These are phyloP conservation scores for Gastrophryne carolinensis DNA, from an alignment of 2,797 vertebrate genomes.

Conservation along the genomic window DNA sequence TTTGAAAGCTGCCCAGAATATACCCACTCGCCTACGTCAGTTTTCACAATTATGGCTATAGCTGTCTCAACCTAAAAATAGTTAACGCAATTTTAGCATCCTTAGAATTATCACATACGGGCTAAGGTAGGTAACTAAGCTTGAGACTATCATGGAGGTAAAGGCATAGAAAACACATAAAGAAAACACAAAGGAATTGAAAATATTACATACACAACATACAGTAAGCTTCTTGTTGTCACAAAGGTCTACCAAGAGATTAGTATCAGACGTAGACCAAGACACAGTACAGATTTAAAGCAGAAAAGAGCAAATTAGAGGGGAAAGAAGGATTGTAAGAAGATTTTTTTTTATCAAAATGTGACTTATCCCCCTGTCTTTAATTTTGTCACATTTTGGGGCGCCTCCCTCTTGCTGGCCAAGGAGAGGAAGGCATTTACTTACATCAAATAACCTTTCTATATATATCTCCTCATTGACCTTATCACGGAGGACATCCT, in stretches of 20 bases:
- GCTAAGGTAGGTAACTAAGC: background rate
- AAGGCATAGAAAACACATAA: conserved; percentile 5
- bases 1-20: no score
- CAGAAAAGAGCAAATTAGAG: conserved; percentile 72
- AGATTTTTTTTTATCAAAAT: conserved; percentile 83
- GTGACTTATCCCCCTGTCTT: conserved; percentile 99
- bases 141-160: background rate
- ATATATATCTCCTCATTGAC: conserved; percentile 99
- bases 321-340: conserved; percentile 66
- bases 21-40: background rate
- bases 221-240: conserved; percentile 2
- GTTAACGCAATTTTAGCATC: background rate
- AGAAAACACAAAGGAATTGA: conserved; percentile 20
- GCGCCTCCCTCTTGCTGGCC: conserved; percentile 86
- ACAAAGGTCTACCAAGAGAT: conserved; percentile 21
- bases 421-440: conserved; percentile 98
- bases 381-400: conserved; percentile 99
- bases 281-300: conserved; percentile 79
- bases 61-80: background rate
- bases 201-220: conserved; percentile 32
- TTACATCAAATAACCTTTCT: conserved; percentile 99
- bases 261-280: conserved; percentile 72
- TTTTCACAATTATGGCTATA: background rate
- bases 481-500: conserved; percentile 98
- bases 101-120: background rate